Conservation (phyloP, 2,797 vertebrate genomes). For the Urosaurus nigricauda region DNA sequence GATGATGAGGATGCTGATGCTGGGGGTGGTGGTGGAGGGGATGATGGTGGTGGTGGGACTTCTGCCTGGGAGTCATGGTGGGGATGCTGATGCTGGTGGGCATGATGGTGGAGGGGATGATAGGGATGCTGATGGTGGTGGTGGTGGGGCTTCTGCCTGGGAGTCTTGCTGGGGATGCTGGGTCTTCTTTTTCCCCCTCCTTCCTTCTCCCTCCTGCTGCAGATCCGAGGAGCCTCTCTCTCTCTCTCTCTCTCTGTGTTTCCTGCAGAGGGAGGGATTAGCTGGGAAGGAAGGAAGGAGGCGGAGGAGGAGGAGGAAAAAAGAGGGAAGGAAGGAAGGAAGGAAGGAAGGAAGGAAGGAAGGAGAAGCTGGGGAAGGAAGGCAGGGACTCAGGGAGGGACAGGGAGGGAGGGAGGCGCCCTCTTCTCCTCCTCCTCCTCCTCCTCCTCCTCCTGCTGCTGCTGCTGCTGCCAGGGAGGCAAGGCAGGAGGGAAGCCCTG, state of each 20-base stretch:
- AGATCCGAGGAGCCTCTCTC: background rate
- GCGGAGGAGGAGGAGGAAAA: too few relatives aligned
- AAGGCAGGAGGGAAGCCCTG: background rate
- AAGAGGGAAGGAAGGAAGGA: background rate
- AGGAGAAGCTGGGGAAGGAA: conserved; percentile 20
- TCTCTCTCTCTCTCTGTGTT: too few relatives aligned
- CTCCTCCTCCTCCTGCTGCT: background rate
- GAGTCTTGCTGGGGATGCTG: too few relatives aligned
- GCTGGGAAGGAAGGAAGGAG: conserved; percentile 5
- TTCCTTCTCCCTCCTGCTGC: background rate
- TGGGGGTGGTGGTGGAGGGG: background rate
- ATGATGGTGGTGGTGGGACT: background rate
- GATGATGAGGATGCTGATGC: background rate
- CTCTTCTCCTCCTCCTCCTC: too few relatives aligned
- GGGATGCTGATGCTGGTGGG: background rate
- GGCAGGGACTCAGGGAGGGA: conserved; percentile 27
- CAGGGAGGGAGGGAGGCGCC: background rate
- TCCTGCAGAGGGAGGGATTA: conserved; percentile 26
- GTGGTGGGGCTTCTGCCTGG: too few relatives aligned
- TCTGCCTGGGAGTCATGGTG: too few relatives aligned
- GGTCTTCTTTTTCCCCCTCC: background rate
- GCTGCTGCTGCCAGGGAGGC: conserved; percentile 3
- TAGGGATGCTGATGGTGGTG: too few relatives aligned
- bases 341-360: conserved; percentile 36
- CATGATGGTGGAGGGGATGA: too few relatives aligned